phyloP scores from a whole-genome alignment of 2,113 vertebrate genomes.

The human (Homo sapiens) region GRCh38 chr16:71966001-71966500 shows the following conservation, averaged over 20 bases:
- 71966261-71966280: neutral
- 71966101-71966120: neutral
- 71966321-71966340: neutral
- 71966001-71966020: neutral
- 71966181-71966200: neutral
- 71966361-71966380: neutral
- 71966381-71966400: neutral
- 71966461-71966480: too few species aligned
- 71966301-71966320: neutral
- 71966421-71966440: neutral
- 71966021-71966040: neutral
- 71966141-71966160: neutral
- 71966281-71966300: neutral
- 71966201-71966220: neutral
- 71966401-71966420: neutral
- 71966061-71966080: neutral
- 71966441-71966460: too few species aligned
- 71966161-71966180: neutral
- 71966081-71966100: neutral
- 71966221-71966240: neutral
- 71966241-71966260: neutral
- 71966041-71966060: neutral
- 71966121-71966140: neutral
- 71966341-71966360: fast-evolving
- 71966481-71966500: too few species aligned